These are phyloP conservation scores for Synanthedon tipuliformis DNA, from an alignment of 2,888 invertebrate species.

Conservation along the genomic window DNA sequence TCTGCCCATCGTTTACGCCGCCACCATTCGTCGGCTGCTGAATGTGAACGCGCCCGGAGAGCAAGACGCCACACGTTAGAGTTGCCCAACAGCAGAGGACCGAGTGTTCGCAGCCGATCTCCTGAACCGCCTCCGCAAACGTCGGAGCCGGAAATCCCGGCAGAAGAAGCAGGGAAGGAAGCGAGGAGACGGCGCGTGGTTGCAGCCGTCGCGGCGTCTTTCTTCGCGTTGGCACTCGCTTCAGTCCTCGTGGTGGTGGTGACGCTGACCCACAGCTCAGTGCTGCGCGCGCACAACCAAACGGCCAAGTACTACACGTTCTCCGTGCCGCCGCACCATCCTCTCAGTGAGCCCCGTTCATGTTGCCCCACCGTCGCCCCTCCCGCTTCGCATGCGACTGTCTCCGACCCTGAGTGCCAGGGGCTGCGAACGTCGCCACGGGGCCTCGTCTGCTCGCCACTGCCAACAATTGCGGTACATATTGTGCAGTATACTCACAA, in stretches of 20 bases:
- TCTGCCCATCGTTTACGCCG: constrained; percentile 60
- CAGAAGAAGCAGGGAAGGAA: constrained; percentile 73
- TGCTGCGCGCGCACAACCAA: constrained; percentile 73
- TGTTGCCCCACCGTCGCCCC: constrained; percentile 70
- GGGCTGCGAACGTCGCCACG: constrained; percentile 66
- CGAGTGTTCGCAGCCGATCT: constrained; percentile 57
- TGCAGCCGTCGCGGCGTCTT: constrained; percentile 77
- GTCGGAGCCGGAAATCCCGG: constrained; percentile 51
- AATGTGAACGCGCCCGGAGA: constrained; percentile 60
- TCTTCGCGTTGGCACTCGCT: constrained; percentile 78
- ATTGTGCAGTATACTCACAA: constrained; percentile 38
- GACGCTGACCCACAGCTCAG: constrained; percentile 79
- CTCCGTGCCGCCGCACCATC: constrained; percentile 72
- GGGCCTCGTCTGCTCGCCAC: constrained; percentile 41
- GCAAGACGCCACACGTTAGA: constrained; percentile 57
- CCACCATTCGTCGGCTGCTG: constrained; percentile 62
- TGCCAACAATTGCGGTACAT: constrained; percentile 47
- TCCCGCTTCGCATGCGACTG: constrained; percentile 70
- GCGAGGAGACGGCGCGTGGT: constrained; percentile 77
- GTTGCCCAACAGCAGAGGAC: constrained; percentile 54
- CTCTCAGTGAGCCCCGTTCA: constrained; percentile 72
- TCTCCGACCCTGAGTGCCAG: constrained; percentile 65
- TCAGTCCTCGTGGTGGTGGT: constrained; percentile 82
- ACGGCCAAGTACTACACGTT: constrained; percentile 75
- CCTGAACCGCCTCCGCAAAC: constrained; percentile 46